These are phyloP conservation scores for Anolis apletophallus DNA, from an alignment of 2,797 vertebrate species.

Conservation along the genomic window DNA sequence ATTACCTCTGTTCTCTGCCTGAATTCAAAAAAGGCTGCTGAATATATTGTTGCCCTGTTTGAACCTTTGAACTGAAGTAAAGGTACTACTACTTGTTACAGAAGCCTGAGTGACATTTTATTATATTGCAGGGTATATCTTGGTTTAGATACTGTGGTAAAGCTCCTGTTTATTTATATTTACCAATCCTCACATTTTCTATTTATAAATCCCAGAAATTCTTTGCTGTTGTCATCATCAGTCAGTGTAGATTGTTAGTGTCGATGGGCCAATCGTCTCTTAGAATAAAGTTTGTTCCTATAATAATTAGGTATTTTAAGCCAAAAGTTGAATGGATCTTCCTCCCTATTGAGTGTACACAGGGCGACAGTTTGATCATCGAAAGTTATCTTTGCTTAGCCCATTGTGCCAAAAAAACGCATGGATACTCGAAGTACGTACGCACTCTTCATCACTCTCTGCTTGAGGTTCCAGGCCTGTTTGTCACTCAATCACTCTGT, in stretches of 20 bases:
- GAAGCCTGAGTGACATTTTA: no score
- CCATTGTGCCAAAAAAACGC: background rate
- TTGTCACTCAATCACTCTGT: conserved; percentile 71
- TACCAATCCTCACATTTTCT: no score
- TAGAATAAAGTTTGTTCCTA: background rate
- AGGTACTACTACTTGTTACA: no score
- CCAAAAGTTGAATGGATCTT: background rate
- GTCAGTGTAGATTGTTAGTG: background rate
- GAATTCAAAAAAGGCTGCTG: no score
- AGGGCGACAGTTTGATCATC: background rate
- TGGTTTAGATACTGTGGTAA: no score
- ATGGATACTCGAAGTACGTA: background rate
- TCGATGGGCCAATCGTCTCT: background rate
- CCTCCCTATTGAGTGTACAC: background rate
- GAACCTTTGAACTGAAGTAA: no score
- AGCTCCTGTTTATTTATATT: no score
- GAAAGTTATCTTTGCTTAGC: background rate
- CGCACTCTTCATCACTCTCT: conserved; percentile 41
- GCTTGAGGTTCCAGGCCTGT: conserved; percentile 62
- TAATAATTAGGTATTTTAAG: background rate
- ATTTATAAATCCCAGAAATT: background rate
- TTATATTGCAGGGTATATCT: no score
- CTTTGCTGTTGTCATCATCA: background rate
- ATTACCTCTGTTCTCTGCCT: no score
- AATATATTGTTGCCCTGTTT: no score